phyloP scores from a whole-genome alignment of 2,797 vertebrate species.

The Hippopotamyrus pictus region DNA sequence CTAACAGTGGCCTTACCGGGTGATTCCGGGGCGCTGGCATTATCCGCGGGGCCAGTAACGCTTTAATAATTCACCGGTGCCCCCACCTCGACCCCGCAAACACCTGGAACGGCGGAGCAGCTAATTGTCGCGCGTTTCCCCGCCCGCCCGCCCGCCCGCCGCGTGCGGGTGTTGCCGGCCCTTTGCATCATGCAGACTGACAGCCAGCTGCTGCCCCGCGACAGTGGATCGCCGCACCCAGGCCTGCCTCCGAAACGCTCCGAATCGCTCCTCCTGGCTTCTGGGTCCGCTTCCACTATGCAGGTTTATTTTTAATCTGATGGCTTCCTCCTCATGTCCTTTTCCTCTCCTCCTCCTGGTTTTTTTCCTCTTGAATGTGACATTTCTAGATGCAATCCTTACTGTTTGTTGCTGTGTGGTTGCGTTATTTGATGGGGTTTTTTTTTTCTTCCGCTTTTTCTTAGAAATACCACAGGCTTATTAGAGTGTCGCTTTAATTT shows the following conservation, averaged over 20 bases:
- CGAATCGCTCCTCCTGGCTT: neutral
- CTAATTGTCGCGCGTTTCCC: constrained; percentile 22
- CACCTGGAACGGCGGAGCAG: constrained; percentile 32
- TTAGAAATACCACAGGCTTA: constrained; percentile 12
- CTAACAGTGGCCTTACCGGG: constrained; percentile 24
- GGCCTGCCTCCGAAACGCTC: neutral
- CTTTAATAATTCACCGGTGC: constrained; percentile 36
- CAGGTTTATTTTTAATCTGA: constrained; percentile 23
- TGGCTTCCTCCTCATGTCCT: constrained; percentile 6
- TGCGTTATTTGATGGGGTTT: constrained; percentile 20
- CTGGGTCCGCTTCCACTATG: neutral
- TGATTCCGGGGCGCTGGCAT: constrained; percentile 9
- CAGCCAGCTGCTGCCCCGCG: neutral
- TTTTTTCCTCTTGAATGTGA: neutral
- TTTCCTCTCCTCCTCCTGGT: neutral
- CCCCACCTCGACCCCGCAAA: constrained; percentile 1
- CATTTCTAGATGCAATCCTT: constrained; percentile 23
- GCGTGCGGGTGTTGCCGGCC: constrained; percentile 6
- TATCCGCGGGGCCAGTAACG: constrained; percentile 12
- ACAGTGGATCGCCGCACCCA: neutral
- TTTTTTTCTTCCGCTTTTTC: neutral
- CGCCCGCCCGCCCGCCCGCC: neutral
- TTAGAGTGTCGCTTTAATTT: neutral
- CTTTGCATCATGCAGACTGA: constrained; percentile 29
- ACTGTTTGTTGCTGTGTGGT: constrained; percentile 11